A percentile compares a stretch with the other conserved stretches of the same genome.
These are phyloP conservation scores for Ctenoplectra terminalis DNA, from an alignment of 1,140 invertebrate species.

Conservation along the genomic window DNA sequence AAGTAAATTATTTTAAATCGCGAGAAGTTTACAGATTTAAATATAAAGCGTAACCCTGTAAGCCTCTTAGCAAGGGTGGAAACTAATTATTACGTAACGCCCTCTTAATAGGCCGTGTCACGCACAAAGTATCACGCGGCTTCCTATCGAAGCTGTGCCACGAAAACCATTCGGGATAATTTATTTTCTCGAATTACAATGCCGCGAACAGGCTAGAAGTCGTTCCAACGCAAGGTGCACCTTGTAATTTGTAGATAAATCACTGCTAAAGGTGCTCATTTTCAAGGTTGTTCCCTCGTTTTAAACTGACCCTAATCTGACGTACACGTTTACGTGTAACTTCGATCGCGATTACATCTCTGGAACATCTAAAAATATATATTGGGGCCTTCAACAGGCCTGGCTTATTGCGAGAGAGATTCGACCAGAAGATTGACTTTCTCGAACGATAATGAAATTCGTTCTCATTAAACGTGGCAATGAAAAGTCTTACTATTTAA, in stretches of 20 bases:
- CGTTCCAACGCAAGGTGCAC: background rate
- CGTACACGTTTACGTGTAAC: conserved; percentile 19
- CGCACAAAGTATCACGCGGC: background rate
- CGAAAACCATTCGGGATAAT: background rate
- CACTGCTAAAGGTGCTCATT: background rate
- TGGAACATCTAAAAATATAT: conserved; percentile 21
- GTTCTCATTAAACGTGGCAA: background rate
- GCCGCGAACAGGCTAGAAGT: background rate
- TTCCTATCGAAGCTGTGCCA: background rate
- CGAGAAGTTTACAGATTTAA: background rate
- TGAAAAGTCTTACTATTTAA: too few relatives aligned
- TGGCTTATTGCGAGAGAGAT: background rate
- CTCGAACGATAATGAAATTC: background rate
- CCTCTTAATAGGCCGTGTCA: background rate
- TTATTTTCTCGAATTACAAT: conserved; percentile 1
- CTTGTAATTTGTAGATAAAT: conserved; percentile 36
- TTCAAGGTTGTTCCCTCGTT: conserved; percentile 33
- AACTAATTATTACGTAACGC: background rate
- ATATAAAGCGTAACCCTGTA: background rate
- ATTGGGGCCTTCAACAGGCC: background rate
- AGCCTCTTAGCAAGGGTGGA: too few relatives aligned
- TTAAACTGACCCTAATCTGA: conserved; percentile 2
- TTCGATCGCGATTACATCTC: conserved; percentile 18
- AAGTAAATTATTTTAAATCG: background rate
- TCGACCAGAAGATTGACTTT: background rate